A percentile compares a stretch with the other conserved stretches of the same genome.
Evolutionary conservation across 2,113 vertebrate species (phyloP).

Genomic region (Cnemophilus loriae): DNA sequence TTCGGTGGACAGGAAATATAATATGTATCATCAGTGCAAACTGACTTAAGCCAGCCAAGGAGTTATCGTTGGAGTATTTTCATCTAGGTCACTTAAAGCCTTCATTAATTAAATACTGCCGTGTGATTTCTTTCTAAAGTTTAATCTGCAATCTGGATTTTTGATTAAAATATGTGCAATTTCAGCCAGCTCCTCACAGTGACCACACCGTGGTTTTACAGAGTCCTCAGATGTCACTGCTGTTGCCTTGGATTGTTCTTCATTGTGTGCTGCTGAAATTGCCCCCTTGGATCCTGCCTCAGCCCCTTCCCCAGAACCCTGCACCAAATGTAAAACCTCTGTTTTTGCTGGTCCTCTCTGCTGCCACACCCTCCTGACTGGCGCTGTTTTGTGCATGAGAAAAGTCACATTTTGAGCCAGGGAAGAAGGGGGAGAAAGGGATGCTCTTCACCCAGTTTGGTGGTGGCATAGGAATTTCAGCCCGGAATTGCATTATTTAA

Average conservation of each 20-base stretch:
- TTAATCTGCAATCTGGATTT: background rate
- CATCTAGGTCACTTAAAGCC: conserved; percentile 31
- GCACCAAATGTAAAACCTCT: background rate
- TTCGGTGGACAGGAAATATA: background rate
- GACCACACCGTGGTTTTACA: background rate
- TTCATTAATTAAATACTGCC: conserved; percentile 5
- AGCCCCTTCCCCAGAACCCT: background rate
- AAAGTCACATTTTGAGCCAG: background rate
- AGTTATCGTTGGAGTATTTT: background rate
- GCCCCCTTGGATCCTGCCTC: background rate
- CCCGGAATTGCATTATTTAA: fast-evolving
- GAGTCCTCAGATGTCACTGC: background rate
- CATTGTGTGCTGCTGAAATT: background rate
- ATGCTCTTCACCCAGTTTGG: background rate
- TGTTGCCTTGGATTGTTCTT: background rate
- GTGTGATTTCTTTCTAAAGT: background rate
- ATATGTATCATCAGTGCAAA: background rate
- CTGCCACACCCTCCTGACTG: background rate
- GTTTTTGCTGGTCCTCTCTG: background rate
- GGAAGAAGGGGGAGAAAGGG: background rate
- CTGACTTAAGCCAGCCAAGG: background rate
- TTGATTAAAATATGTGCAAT: background rate
- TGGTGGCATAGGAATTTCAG: background rate
- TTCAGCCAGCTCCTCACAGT: background rate
- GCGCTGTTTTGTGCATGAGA: background rate